Evolutionary conservation across 1,140 invertebrate genomes (phyloP).

Genomic region (Lasioglossum baleicum): DNA sequence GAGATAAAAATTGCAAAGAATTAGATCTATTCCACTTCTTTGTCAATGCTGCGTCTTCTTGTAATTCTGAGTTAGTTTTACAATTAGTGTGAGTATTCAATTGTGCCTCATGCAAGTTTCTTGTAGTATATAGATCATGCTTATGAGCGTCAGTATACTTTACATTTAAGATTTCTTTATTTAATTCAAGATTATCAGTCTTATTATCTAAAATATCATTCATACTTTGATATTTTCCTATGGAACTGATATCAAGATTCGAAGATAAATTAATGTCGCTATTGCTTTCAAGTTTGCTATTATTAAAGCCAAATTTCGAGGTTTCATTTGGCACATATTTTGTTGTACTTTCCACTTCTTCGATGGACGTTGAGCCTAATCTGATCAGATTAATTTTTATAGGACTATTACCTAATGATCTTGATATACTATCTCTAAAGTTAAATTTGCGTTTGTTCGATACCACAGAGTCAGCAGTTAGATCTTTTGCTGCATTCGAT

Average conservation of each 20-base stretch:
- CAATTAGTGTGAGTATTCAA: background rate
- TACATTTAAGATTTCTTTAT: conserved; percentile 1
- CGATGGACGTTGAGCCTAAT: conserved; percentile 41
- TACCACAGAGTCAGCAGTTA: conserved; percentile 65
- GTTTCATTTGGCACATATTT: conserved; percentile 56
- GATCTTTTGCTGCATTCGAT: conserved; percentile 65
- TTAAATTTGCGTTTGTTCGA: conserved; percentile 63
- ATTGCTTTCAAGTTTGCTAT: conserved; percentile 44
- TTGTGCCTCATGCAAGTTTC: background rate
- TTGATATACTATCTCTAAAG: conserved; percentile 67
- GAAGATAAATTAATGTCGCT: conserved; percentile 22
- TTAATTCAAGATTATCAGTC: conserved; percentile 43
- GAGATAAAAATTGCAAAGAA: conserved; percentile 36
- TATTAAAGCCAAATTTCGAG: conserved; percentile 40
- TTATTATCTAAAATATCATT: conserved; percentile 32
- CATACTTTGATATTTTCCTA: conserved; percentile 23
- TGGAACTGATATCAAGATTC: conserved; percentile 10
- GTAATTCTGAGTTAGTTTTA: background rate
- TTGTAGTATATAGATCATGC: background rate
- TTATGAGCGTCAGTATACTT: background rate
- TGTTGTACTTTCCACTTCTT: conserved; percentile 6
- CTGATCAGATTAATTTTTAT: conserved; percentile 62
- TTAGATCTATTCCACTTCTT: conserved; percentile 22
- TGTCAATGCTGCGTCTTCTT: background rate
- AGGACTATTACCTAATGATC: conserved; percentile 68